phyloP scores from a whole-genome alignment of 2,888 invertebrate genomes.

The Meganola albula region DNA sequence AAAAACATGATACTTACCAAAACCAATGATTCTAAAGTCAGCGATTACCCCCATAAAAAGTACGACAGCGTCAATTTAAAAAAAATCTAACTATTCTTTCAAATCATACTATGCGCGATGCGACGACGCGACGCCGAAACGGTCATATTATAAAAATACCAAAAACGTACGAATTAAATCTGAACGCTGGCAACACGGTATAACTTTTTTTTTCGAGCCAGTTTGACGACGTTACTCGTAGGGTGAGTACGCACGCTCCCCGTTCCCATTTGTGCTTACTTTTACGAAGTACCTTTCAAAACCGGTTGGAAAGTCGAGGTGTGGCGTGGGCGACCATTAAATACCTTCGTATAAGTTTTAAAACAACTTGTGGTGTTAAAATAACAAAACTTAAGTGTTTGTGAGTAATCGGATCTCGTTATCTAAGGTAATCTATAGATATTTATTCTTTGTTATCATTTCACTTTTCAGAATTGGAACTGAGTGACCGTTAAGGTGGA shows the following conservation, averaged over 20 bases:
- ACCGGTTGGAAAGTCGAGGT: slow-evolving; percentile 73
- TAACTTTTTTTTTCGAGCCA: slow-evolving; percentile 40
- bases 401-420: slow-evolving; percentile 35
- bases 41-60: too few species aligned
- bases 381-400: slow-evolving; percentile 40
- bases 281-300: slow-evolving; percentile 61
- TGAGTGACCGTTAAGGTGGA: too few species aligned
- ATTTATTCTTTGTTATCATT: slow-evolving; percentile 30
- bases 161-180: too few species aligned
- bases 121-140: too few species aligned
- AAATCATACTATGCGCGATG: too few species aligned
- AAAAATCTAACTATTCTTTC: too few species aligned
- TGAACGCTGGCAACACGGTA: slow-evolving; percentile 41
- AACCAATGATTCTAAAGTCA: too few species aligned
- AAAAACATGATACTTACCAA: too few species aligned
- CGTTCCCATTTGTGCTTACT: slow-evolving; percentile 42
- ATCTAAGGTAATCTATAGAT: slow-evolving; percentile 34
- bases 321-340: slow-evolving; percentile 65
- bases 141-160: too few species aligned
- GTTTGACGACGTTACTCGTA: slow-evolving; percentile 41
- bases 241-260: slow-evolving; percentile 36
- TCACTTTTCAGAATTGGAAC: slow-evolving; percentile 20
- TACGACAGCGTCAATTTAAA: too few species aligned
- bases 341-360: slow-evolving; percentile 31
- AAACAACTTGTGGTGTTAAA: slow-evolving; percentile 42